Conservation (phyloP, 2,797 vertebrate species). For the Eurystomus glaucurus region DNA sequence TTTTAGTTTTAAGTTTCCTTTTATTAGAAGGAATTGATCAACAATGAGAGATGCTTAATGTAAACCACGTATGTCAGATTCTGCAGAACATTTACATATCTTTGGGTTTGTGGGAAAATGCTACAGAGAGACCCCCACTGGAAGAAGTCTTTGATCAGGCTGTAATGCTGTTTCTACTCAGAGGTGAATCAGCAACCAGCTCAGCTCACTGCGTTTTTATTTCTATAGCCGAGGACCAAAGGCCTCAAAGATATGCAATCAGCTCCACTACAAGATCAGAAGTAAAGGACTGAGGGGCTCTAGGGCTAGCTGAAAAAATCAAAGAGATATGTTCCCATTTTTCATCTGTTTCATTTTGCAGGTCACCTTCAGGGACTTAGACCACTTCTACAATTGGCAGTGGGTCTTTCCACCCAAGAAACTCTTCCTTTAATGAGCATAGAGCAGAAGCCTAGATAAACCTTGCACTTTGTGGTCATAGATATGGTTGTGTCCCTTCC, state of each 20-base stretch:
- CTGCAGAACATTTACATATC: background rate
- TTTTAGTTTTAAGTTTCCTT: background rate
- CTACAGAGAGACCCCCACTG: background rate
- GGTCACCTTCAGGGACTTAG: background rate
- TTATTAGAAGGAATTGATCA: background rate
- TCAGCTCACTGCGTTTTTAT: background rate
- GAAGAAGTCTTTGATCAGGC: background rate
- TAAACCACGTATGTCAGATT: background rate
- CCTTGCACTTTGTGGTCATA: background rate
- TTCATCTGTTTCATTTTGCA: background rate
- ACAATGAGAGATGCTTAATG: rapidly evolving
- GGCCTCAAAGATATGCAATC: background rate
- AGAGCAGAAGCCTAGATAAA: background rate
- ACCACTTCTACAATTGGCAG: background rate
- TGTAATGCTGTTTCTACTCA: background rate
- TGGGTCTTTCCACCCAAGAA: background rate
- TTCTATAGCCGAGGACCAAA: background rate
- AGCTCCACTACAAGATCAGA: background rate
- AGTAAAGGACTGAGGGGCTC: background rate
- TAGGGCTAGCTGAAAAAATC: background rate
- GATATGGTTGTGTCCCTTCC: background rate
- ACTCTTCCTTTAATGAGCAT: background rate
- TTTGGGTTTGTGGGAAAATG: background rate
- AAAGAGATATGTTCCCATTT: background rate
- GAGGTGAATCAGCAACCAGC: background rate